Base-by-base conservation (phyloP, 2,113 vertebrate species). In the Ariopsis seemanni region DNA sequence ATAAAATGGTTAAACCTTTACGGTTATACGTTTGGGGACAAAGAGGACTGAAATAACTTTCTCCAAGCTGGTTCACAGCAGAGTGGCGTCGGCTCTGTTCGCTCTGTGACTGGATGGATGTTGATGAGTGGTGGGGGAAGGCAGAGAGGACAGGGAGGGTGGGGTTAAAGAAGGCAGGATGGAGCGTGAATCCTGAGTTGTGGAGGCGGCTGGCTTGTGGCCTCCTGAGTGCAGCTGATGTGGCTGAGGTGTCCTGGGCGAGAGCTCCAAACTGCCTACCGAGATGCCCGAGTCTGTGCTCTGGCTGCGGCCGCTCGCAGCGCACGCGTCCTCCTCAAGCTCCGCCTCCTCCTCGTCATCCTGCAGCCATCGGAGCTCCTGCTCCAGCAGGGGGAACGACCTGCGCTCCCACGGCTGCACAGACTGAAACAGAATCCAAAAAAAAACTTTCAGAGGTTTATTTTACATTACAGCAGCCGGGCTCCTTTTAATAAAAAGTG, bases 231-330 rank as follows among this genome's bases (percentile, higher is more conserved):
- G 83, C 60, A 79, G 87, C 53, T 85, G 89, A 87, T 82, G 85
- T 52, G 89, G 80, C n/a, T 86, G 90, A 83, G 82, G 89, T 69
- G 85, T 86, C 85, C 77, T 84, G 12, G 92, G 91, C 8, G 91
- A 91, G 81, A 91, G 90, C 81, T 92, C 92, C 85, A 90, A 84
- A 88, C 92, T 92, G 71, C 91, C 90, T 85, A 91, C 55, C 2
- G 92, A 92, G 74, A 92, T 92, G 60, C 92, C 92, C 0, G 92
- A 92, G 85, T 92, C 92, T 0, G 92, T 91, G 91, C 91, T 91
- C 79, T 91, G 91, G 74, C 90, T 92, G 83, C 90, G 91, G 58
- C 89, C 83, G 2, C 89, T 90, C 72, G 86, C 27, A 2, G 86
- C 22, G 71, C 85, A 87, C 2, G 79, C 82, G 14, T 89, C 91